Evolutionary conservation across 1,140 invertebrate species (phyloP).

Genomic region (Eumeta japonica): DNA sequence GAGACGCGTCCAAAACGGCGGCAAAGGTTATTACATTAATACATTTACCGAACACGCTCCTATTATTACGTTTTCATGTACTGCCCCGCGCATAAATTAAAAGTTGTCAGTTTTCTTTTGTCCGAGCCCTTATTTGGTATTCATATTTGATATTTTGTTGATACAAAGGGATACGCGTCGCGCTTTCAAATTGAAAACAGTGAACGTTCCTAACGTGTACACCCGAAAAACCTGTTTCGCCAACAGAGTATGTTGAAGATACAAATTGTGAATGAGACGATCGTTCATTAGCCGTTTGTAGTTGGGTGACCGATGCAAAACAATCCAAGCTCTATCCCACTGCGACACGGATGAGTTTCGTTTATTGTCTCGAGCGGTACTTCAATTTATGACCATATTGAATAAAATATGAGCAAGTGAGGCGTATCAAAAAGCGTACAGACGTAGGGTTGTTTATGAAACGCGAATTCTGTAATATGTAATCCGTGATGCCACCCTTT

Average conservation of each 20-base stretch:
- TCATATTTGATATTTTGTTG: slow-evolving; percentile 56
- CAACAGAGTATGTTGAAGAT: slow-evolving; percentile 49
- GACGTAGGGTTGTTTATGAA: slow-evolving; percentile 42
- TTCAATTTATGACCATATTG: slow-evolving; percentile 54
- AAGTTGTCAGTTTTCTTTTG: slow-evolving; percentile 53
- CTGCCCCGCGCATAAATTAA: slow-evolving; percentile 55
- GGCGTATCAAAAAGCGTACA: slow-evolving; percentile 53
- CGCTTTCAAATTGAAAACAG: slow-evolving; percentile 43
- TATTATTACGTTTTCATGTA: slow-evolving; percentile 57
- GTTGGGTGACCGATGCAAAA: slow-evolving; percentile 20
- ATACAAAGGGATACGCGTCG: slow-evolving; percentile 48
- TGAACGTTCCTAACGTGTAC: slow-evolving; percentile 32
- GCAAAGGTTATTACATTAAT: slow-evolving; percentile 51
- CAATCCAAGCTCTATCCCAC: too few species aligned
- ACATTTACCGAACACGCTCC: slow-evolving; percentile 56
- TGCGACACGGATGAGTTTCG: too few species aligned
- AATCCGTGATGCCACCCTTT: slow-evolving; percentile 38
- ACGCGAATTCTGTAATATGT: slow-evolving; percentile 51
- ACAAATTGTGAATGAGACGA: slow-evolving; percentile 57
- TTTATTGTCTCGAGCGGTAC: too few species aligned
- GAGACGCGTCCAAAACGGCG: slow-evolving; percentile 27
- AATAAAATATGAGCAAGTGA: slow-evolving; percentile 55
- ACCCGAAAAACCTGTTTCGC: slow-evolving; percentile 50
- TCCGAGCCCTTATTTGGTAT: slow-evolving; percentile 55
- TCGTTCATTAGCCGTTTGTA: slow-evolving; percentile 44